Evolutionary conservation across 2,888 invertebrate species (phyloP).

Genomic region (Eulithis prunata): DNA sequence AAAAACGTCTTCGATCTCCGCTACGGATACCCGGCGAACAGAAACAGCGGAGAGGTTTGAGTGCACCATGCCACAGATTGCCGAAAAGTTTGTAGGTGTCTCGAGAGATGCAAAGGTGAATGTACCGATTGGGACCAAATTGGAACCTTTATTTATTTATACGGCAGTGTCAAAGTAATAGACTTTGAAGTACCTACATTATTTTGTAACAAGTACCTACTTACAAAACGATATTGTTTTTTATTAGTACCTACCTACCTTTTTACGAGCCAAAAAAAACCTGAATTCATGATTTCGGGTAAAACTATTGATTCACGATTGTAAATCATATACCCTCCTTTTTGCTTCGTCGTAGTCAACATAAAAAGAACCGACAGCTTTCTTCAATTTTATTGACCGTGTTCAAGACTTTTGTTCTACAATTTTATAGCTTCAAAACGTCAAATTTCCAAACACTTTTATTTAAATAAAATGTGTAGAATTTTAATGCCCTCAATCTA

Average conservation of each 20-base stretch:
- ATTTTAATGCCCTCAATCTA: neutral
- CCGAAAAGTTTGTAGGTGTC: slow-evolving; percentile 14
- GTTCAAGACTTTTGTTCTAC: too few relatives aligned
- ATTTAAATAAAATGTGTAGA: too few relatives aligned
- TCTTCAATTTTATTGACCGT: too few relatives aligned
- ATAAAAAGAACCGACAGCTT: too few relatives aligned
- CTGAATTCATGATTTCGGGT: too few relatives aligned
- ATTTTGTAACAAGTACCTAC: neutral
- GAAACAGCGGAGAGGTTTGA: slow-evolving; percentile 6
- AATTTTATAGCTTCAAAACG: too few relatives aligned
- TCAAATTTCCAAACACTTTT: too few relatives aligned
- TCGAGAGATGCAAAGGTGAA: slow-evolving; percentile 33
- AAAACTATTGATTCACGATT: too few relatives aligned
- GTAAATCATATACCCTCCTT: too few relatives aligned
- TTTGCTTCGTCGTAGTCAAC: too few relatives aligned
- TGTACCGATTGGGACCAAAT: slow-evolving; percentile 19
- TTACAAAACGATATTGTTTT: neutral
- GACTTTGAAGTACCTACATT: neutral
- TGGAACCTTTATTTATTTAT: neutral
- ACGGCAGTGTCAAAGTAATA: neutral
- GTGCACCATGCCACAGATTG: slow-evolving; percentile 32
- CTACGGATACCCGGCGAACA: slow-evolving; percentile 38
- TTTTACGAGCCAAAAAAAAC: too few relatives aligned
- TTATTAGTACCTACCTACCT: too few relatives aligned
- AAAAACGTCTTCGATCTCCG: slow-evolving; percentile 43